Evolutionary conservation across 2,797 vertebrate species (phyloP).

Genomic region (Hemitrygon akajei): DNA sequence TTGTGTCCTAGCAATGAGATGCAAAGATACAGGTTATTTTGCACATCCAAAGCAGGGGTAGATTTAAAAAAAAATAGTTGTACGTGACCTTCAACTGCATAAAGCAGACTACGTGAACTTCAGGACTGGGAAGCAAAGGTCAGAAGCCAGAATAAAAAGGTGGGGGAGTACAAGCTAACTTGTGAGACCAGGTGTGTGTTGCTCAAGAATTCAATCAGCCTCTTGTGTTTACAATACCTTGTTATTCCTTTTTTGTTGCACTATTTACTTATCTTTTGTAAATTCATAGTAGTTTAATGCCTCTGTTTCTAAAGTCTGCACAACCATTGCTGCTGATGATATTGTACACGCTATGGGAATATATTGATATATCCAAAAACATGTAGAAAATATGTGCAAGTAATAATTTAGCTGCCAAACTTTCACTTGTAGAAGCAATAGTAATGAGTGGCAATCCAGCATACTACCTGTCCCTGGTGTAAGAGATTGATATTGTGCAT

Average conservation of each 20-base stretch:
- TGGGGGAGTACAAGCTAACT: too few relatives aligned
- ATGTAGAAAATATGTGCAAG: not conserved
- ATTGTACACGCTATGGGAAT: not conserved
- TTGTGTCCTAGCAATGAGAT: not conserved
- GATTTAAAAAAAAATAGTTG: not conserved
- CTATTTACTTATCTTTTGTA: too few relatives aligned
- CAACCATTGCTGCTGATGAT: not conserved
- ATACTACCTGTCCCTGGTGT: not conserved
- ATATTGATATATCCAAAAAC: not conserved
- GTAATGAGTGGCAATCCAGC: not conserved
- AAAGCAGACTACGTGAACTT: too few relatives aligned
- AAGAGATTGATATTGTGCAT: not conserved
- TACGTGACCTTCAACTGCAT: not conserved
- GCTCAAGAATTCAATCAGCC: too few relatives aligned
- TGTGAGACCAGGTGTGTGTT: too few relatives aligned
- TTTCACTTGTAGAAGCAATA: not conserved
- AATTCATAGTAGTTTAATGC: too few relatives aligned
- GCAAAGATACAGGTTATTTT: not conserved
- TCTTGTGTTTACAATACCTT: too few relatives aligned
- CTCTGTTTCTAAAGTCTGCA: too few relatives aligned
- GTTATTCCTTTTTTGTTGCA: too few relatives aligned
- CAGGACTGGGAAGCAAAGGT: too few relatives aligned
- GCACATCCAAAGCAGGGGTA: not conserved
- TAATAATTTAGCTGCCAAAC: not conserved
- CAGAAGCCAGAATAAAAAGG: too few relatives aligned